Evolutionary conservation across 2,797 vertebrate genomes (phyloP), one percentile per base, ranked within the genome.

Genomic region (Parotocinclus haroldoi): DNA sequence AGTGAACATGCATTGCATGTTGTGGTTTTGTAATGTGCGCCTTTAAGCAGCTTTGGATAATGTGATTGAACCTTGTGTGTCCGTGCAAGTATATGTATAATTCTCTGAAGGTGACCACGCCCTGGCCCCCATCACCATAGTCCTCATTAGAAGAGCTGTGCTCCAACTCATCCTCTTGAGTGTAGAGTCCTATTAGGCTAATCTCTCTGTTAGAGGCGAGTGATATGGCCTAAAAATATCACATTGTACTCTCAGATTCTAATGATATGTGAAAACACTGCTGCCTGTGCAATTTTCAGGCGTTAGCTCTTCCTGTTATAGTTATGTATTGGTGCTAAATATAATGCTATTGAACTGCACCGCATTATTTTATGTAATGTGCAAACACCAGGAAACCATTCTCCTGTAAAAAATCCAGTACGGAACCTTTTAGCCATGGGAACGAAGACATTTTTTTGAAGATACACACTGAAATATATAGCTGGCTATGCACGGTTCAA

Each of bases 131-230:
- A 79, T 83, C 80, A 82, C 78, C 80, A 78, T 44, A 79, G 76
- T 80, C 76, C 83, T 86, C 86, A 85, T 85, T 85, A 86, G 82
- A 19, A 71, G 51, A 71, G 81, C 78, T 73, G 78, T 76, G 71
- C 78, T 84, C 81, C 80, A 82, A 76, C 78, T 82, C 83, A 85
- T 88, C 88, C 87, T 88, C 84, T 60, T 85, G 83, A 83, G 84
- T 86, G 83, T 88, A 83, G 82, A 78, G 80, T 89, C 83, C 87
- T 80, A 87, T 89, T 88, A 87, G 84, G 80, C 76, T 89, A 89
- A 90, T 89, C 87, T 87, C 50, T 53, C 56, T 66, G 55, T 65
- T 71, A 59, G 61, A 53, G 55, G 69, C 59, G 56, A 58, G 40
- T 48, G 62, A 64, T 59, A 8, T 19, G 27, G 17, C 53, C 68